Base-by-base conservation (phyloP, 2,888 invertebrate species). In the Athalia circularis region DNA sequence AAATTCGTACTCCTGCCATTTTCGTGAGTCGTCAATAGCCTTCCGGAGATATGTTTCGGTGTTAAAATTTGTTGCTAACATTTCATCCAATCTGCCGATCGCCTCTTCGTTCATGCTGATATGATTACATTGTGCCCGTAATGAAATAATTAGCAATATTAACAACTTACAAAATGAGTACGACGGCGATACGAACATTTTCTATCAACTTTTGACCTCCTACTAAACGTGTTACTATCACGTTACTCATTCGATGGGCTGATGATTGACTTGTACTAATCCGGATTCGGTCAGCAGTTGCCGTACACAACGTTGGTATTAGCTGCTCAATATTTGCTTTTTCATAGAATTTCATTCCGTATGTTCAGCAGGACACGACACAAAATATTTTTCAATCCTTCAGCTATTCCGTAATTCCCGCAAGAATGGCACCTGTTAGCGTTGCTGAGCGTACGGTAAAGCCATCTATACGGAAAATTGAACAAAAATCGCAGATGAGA, bases 1-100 rank as follows among this genome's bases (percentile, higher is more conserved):
- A 79, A 88, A 88, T 83, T 89, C 88, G 80, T 90, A 90, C 4
- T 88, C 86, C 80, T 90, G 84, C 90, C 90, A 89, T 79, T 87
- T 80, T 52, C 80, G 45, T 3, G 78, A 57, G 43, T n/a, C 74
- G 4, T 80, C 79, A 13, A 82, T 81, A 6, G 72, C 52, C 70
- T 81, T 70, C 13, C 81, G 77, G 5, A 79, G 70, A 29, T 77
- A 79, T 62, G 77, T 57, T 5, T 13, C 68, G 4, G 76, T 29
- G 47, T 79, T 65, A 50, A 50, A 29, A 29, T 29, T 57, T 77
- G 50, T 77, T 68, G 47, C 79, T 74, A 70, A 59, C 59, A 79
- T 79, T 5, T 13, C 29, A 57, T 79, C 76, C 13, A 79, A 50
- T 77, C 11, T 79, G 9, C 67, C 50, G 5, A 43, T 15, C 65